Conservation (phyloP, 2,888 invertebrate genomes). For the Apamea crenata region DNA sequence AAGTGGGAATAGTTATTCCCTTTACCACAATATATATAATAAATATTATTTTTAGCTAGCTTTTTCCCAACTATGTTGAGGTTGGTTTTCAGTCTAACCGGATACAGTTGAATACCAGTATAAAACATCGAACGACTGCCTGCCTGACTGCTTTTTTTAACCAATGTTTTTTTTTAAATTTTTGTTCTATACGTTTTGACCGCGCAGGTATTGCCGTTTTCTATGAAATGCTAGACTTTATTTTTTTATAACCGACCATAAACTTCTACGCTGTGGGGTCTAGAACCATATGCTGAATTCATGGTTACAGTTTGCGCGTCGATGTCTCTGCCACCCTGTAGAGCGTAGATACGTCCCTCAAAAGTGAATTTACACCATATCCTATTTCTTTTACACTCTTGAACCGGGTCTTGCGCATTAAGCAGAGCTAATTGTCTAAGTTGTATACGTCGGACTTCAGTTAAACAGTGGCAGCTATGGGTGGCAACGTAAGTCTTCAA, state of each 20-base stretch:
- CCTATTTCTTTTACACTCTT: not conserved
- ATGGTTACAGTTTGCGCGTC: not conserved
- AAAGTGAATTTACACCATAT: not conserved
- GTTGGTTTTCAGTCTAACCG: too few species aligned
- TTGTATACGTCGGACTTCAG: conserved; percentile 10
- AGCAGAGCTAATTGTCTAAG: conserved; percentile 33
- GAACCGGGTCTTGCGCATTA: not conserved
- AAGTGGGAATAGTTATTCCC: not conserved
- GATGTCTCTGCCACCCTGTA: not conserved
- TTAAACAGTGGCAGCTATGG: not conserved
- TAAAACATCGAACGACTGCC: too few species aligned
- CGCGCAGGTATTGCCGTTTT: too few species aligned
- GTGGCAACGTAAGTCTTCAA: conserved; percentile 2
- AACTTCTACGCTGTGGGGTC: not conserved
- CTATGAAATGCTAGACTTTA: not conserved
- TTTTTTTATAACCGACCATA: not conserved
- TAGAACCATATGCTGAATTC: not conserved
- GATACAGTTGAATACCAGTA: too few species aligned
- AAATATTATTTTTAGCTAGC: too few species aligned
- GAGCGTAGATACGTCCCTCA: not conserved
- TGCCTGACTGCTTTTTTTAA: too few species aligned
- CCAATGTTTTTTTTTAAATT: too few species aligned
- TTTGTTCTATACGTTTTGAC: too few species aligned
- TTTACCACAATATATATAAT: too few species aligned
- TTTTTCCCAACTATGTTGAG: too few species aligned